phyloP scores from a whole-genome alignment of 2,113 vertebrate species.

The Anoura caudifer region DNA sequence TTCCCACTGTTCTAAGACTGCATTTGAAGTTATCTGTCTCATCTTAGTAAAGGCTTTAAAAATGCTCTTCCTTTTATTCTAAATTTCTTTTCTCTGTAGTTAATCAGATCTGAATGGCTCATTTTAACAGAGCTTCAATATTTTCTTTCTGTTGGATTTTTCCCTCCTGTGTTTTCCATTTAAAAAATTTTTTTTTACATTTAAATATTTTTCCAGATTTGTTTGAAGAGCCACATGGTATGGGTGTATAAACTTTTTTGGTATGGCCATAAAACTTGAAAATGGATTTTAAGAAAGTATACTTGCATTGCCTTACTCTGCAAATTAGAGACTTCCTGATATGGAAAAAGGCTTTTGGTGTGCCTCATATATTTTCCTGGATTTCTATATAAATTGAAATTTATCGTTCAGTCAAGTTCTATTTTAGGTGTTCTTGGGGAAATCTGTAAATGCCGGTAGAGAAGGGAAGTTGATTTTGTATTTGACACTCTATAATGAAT shows the following conservation, averaged over 20 bases:
- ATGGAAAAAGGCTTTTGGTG: neutral
- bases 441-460: constrained; percentile 32
- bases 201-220: neutral
- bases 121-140: constrained; percentile 19
- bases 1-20: neutral
- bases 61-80: constrained; percentile 40
- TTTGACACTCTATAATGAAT: neutral
- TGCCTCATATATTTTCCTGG: neutral
- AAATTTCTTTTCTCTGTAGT: constrained; percentile 38
- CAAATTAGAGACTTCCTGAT: constrained; percentile 37
- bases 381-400: constrained; percentile 46
- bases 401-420: constrained; percentile 45
- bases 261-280: neutral
- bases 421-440: constrained; percentile 28
- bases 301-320: neutral
- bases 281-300: neutral
- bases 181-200: neutral
- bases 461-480: neutral
- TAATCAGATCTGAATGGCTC: constrained; percentile 29
- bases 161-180: neutral
- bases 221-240: neutral
- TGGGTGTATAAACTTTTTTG: neutral
- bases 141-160: neutral
- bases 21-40: constrained; percentile 38
- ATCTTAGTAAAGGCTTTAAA: constrained; percentile 36